These are phyloP conservation scores for Plecturocebus donacophilus DNA, from an alignment of 2,113 vertebrate species.

Conservation along the genomic window DNA sequence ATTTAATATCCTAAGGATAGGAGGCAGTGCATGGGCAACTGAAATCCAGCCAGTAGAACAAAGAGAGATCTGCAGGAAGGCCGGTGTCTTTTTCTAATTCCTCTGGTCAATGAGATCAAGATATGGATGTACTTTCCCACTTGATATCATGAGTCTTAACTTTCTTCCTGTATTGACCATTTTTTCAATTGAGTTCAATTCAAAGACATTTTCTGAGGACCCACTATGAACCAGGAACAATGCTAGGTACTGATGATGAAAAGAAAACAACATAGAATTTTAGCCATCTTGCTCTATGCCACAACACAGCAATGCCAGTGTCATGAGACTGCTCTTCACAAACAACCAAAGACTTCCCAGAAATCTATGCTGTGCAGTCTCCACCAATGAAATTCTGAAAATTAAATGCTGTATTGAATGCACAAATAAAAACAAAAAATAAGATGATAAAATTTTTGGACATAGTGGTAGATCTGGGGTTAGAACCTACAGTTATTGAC, in stretches of 20 bases:
- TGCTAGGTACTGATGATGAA: too few relatives aligned
- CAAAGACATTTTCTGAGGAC: too few relatives aligned
- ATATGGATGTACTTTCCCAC: too few relatives aligned
- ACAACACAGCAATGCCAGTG: background rate
- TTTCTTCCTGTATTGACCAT: too few relatives aligned
- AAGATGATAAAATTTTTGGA: background rate
- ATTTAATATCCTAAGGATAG: background rate
- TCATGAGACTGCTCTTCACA: background rate
- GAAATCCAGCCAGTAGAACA: background rate
- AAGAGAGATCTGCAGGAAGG: background rate
- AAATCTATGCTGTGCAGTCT: background rate
- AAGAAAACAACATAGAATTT: too few relatives aligned
- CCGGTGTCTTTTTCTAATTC: too few relatives aligned
- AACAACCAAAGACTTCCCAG: background rate
- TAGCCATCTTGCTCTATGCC: too few relatives aligned
- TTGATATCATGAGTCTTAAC: too few relatives aligned
- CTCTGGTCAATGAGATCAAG: too few relatives aligned
- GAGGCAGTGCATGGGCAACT: background rate
- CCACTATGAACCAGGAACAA: too few relatives aligned
- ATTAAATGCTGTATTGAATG: background rate
- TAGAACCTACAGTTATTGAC: background rate
- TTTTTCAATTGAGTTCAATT: too few relatives aligned
- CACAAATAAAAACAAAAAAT: background rate
- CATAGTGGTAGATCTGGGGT: background rate
- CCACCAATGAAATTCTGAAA: background rate